phyloP scores from a whole-genome alignment of 2,113 vertebrate genomes.

The Syngnathus scovelli region DNA sequence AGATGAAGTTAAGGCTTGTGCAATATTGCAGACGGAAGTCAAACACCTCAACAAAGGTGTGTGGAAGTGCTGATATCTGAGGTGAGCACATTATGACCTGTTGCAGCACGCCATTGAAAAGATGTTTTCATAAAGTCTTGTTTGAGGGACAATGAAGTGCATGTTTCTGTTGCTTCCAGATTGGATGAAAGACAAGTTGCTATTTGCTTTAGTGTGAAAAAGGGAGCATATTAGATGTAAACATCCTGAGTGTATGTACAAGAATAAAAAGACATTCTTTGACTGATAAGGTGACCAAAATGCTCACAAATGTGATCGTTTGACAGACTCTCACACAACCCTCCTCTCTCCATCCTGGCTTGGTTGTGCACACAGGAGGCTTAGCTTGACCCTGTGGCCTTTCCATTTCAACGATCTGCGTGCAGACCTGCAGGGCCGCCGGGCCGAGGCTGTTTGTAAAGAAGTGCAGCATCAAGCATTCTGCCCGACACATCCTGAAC shows the following conservation, averaged over 20 bases:
- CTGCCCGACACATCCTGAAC: constrained; percentile 39
- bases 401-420: constrained; percentile 47
- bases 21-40: constrained; percentile 43
- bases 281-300: not conserved
- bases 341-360: not conserved
- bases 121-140: not conserved
- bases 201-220: constrained; percentile 25
- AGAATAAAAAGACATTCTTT: not conserved
- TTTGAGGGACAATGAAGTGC: constrained; percentile 3
- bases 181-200: constrained; percentile 28
- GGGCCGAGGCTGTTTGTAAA: constrained; percentile 50
- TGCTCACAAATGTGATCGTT: constrained; percentile 12
- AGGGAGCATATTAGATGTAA: constrained; percentile 7
- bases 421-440: constrained; percentile 37
- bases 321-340: not conserved
- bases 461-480: constrained; percentile 61
- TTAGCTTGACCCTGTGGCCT: constrained; percentile 37
- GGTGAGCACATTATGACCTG: constrained; percentile 24
- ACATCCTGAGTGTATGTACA: constrained; percentile 3
- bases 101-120: constrained; percentile 28
- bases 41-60: constrained; percentile 34
- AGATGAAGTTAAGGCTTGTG: constrained; percentile 41
- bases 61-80: constrained; percentile 14
- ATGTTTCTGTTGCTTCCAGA: constrained; percentile 18
- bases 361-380: constrained; percentile 12